Base-by-base conservation (phyloP, 92 coral and sea anemone species). In the Epizoanthus illoricatus region DNA sequence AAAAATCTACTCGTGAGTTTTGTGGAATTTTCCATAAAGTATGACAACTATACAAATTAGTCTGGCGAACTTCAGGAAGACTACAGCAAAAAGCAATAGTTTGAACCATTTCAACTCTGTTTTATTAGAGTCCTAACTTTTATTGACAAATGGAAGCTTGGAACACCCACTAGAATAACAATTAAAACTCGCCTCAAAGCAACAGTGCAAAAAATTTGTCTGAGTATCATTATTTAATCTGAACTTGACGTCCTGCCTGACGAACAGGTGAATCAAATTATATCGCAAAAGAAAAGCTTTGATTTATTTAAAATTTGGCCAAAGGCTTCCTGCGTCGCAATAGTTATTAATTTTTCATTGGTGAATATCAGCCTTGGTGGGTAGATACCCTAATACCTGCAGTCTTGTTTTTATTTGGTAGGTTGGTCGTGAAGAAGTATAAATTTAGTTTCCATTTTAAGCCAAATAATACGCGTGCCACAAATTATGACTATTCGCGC, bases 391-490 rank as follows among this genome's bases (percentile, higher is more conserved):
- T 78, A 78, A 62, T 78, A 78, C 15, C 43, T 19, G 45, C 49
- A 33, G 9, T 43, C 62, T 4, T 67, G 76, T 52, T 69, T 43
- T 57, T 58, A 71, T 68, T 82, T 60, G 45, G 84, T 78, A 5
- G 10, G 67, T 62, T 66, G 4, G 65, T n/a, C 57, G 76, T 24
- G 12, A 23, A 52, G 20, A 42, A 76, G 85, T 65, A 78, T 40
- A 33, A 78, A 70, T 28, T 5, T 42, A 81, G 58, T 28, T 55
- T 7, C n/a, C 36, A 39, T 54, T 65, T 65, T 5, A 66, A 65
- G 73, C 72, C 59, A 63, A 73, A 60, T 57, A 65, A 18, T 68
- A 59, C 93, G 93, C 91, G 91, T 90, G 91, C 91, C 93, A 74
- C 72, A 78, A 83, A 86, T 86, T 89, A 57, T 39, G 74, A 18